phyloP scores from a whole-genome alignment of 2,797 vertebrate genomes.

The Trachurus trachurus region DNA sequence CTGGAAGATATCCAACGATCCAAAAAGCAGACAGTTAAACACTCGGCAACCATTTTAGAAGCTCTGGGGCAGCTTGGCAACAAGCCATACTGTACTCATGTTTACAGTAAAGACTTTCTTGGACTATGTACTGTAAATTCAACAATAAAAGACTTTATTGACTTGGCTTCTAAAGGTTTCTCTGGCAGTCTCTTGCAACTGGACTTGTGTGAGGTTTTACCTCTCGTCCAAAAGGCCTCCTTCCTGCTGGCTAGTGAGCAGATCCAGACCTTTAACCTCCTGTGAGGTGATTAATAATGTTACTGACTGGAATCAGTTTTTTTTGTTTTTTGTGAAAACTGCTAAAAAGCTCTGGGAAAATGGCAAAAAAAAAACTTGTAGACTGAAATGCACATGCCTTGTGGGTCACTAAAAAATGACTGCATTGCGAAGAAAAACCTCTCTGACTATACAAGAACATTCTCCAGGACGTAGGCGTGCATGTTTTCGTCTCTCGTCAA shows the following conservation, averaged over 20 bases:
- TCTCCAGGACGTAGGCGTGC: not conserved
- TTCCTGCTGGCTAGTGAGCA: no score
- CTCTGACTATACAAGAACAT: not conserved
- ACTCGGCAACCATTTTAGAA: not conserved
- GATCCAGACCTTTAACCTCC: no score
- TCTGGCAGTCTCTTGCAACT: no score
- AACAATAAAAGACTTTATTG: not conserved
- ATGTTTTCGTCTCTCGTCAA: not conserved
- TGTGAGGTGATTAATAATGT: no score
- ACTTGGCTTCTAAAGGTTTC: not conserved
- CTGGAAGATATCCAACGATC: not conserved
- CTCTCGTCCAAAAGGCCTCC: no score
- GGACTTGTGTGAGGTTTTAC: no score
- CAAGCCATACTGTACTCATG: not conserved
- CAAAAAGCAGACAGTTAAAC: not conserved
- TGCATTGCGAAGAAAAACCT: not conserved
- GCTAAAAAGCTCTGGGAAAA: not conserved
- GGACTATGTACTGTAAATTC: not conserved
- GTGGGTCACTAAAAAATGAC: not conserved
- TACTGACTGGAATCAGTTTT: no score
- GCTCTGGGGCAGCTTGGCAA: not conserved
- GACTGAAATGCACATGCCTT: not conserved
- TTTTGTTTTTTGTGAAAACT: not conserved
- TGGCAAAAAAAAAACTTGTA: not conserved
- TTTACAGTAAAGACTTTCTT: slow-evolving; percentile 2